Percentiles rank a stretch among this genome's conserved stretches.
Evolutionary conservation across 1,140 invertebrate genomes (phyloP).

Genomic region (Ceratina calcarata): DNA sequence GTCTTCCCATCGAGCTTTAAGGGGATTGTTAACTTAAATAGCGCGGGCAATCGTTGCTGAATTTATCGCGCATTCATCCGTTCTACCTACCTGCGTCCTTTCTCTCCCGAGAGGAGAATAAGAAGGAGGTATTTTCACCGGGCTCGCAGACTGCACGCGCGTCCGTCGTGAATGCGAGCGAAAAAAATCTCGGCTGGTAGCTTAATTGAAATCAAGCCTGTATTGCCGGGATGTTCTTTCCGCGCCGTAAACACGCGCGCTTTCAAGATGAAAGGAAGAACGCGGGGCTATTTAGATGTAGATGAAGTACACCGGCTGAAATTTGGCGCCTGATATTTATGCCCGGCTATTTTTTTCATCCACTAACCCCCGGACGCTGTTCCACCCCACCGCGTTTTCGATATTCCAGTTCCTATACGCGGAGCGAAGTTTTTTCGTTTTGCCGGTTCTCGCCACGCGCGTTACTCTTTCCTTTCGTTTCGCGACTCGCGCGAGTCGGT

Average conservation of each 20-base stretch:
- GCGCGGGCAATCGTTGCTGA: no score
- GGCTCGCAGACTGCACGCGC: no score
- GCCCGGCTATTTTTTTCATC: neutral
- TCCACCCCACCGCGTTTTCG: neutral
- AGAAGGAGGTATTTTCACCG: no score
- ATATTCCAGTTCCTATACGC: no score
- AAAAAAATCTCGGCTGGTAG: slow-evolving; percentile 39
- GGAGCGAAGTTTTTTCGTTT: neutral
- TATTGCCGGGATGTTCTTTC: slow-evolving; percentile 43
- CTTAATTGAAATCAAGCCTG: slow-evolving; percentile 70
- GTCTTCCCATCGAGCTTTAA: no score
- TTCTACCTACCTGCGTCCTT: no score
- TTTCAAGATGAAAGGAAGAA: slow-evolving; percentile 25
- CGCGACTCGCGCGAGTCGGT: neutral
- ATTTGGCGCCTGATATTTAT: neutral
- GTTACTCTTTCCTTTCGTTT: neutral
- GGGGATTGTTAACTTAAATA: no score
- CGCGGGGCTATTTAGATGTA: slow-evolving; percentile 17
- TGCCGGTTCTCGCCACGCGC: neutral
- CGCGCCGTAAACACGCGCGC: slow-evolving; percentile 14
- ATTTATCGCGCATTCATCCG: no score
- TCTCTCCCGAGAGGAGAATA: no score
- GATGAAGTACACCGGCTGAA: slow-evolving; percentile 6
- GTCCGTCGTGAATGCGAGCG: slow-evolving; percentile 38
- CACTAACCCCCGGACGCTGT: neutral